Conservation (phyloP, 2,113 vertebrate genomes). For the Heloderma charlesbogerti region DNA sequence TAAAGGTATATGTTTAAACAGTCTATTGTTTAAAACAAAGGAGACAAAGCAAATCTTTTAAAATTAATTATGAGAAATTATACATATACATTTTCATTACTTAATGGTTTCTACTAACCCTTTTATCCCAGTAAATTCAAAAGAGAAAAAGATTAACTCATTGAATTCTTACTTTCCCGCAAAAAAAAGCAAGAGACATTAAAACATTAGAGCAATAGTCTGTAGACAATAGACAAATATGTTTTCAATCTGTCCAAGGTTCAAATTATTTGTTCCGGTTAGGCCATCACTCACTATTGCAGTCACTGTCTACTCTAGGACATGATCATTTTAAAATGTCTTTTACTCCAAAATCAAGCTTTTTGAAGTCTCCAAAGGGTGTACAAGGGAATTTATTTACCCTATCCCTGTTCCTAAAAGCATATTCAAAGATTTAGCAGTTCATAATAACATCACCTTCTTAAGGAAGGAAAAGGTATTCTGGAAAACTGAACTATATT, state of each 20-base stretch:
- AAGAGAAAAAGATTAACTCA: slow-evolving; percentile 36
- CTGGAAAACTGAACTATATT: slow-evolving; percentile 56
- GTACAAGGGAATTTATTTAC: slow-evolving; percentile 46
- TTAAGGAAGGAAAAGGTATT: slow-evolving; percentile 59
- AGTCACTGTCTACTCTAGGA: slow-evolving; percentile 16
- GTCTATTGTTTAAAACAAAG: slow-evolving; percentile 64
- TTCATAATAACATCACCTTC: slow-evolving; percentile 60
- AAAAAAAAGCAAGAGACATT: slow-evolving; percentile 52
- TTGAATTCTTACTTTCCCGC: slow-evolving; percentile 19
- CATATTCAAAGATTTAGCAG: slow-evolving; percentile 65
- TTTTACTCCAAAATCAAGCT: slow-evolving; percentile 50
- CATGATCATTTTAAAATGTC: slow-evolving; percentile 18
- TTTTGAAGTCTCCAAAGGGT: slow-evolving; percentile 25
- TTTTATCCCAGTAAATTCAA: slow-evolving; percentile 45
- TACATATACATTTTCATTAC: slow-evolving; percentile 45
- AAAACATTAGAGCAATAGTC: slow-evolving; percentile 33
- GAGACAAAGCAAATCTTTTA: slow-evolving; percentile 58
- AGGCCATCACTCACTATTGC: slow-evolving; percentile 37
- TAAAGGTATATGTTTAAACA: slow-evolving; percentile 59
- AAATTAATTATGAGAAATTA: slow-evolving; percentile 62
- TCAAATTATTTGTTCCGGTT: slow-evolving; percentile 49
- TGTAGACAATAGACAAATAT: slow-evolving; percentile 36
- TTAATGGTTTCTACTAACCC: slow-evolving; percentile 42
- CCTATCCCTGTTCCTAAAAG: slow-evolving; percentile 32
- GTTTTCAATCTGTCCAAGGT: neutral